Evolutionary conservation across 2,888 invertebrate species (phyloP), one percentile per base, ranked within the genome.

Genomic region (Biston stratarius): DNA sequence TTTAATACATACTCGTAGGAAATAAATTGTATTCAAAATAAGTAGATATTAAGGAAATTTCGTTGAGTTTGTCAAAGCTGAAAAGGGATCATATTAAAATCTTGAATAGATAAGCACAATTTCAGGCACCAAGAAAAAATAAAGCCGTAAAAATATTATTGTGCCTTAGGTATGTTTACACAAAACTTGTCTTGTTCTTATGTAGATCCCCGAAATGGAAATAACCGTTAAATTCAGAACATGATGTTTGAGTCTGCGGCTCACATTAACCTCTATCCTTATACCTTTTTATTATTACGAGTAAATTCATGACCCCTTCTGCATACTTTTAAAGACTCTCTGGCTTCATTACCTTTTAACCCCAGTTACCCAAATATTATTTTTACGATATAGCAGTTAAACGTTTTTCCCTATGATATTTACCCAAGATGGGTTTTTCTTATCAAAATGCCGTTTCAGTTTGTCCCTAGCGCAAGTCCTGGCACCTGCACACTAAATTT

Each of bases 321-420:
- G 51, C 66, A 61, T 66, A 66, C 57, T 61, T 66, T 66, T 61
- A 44, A 60, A 59, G 52, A 45, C 48, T 47, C 40, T 45, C 42
- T 47, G 58, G 44, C 60, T 56, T 56, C 56, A 61, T 66, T 66
- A 66, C 66, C 51, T 44, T 38, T 3, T 61, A 45, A 61, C 61
- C 57, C 52, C 24, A 57, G 57, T 55, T 52, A 44, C 52, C 61
- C 56, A 40, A 66, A 61, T 51, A 60, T 60, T 15, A 65, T 65
- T 61, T 56, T 61, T 49, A 64, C 53, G 64, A 53, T 40, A 53
- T 15, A 33, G 34, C 47, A 33, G 53, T 47, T 53, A 53, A 59
- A 47, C 64, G 59, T 59, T 40, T 14, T 12, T 12, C n/a, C 44
- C n/a, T 12, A 6, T 5, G 44, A 44, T 0, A 9, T 38, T 38